Evolutionary conservation across 1,140 invertebrate genomes (phyloP), one percentile per base, ranked within the genome.

Genomic region (Meteorus sp.): DNA sequence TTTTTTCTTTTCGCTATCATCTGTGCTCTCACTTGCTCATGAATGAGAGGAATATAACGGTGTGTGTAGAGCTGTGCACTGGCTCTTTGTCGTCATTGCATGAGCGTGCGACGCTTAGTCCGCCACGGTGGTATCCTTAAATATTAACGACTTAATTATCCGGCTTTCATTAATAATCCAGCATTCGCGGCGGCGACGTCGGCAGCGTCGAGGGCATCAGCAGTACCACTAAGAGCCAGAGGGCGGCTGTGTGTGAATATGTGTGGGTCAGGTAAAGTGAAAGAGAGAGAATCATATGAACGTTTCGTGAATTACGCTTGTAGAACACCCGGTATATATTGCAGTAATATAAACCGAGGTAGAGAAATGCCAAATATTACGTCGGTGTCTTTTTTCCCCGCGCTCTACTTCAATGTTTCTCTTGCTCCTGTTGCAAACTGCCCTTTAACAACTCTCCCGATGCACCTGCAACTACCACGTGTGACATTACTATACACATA

Each of bases 91-190:
- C 52, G 48, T 61, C 56, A 62, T 52, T 45, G 63, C 62, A 66
- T 64, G 60, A 53, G n/a, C n/a, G n/a, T n/a, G 63, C 51, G 68
- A 66, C 66, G 69, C 68, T 70, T 67, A 67, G 66, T 66, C 67
- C 63, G 65, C 64, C 48, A 48, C 53, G 61, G 68, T 68, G 67
- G 61, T 61, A 64, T 71, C 65, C 69, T 73, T 71, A 75, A 73
- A 75, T 75, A 75, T 75, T 75, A 75, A 73, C 67, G 70, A 72
- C 71, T 73, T 75, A 73, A 75, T 75, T 75, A 75, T 75, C 71
- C 73, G 66, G 58, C 61, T 59, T 61, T 69, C 67, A 68, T 75
- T 73, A 75, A 75, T 75, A 73, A 75, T 72, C 66, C 66, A 69
- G 19, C 35, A 37, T 41, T 53, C n/a, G 35, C 44, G 15, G 33